Base-by-base conservation (phyloP, 1,140 invertebrate species). In the Drosophila truncata region DNA sequence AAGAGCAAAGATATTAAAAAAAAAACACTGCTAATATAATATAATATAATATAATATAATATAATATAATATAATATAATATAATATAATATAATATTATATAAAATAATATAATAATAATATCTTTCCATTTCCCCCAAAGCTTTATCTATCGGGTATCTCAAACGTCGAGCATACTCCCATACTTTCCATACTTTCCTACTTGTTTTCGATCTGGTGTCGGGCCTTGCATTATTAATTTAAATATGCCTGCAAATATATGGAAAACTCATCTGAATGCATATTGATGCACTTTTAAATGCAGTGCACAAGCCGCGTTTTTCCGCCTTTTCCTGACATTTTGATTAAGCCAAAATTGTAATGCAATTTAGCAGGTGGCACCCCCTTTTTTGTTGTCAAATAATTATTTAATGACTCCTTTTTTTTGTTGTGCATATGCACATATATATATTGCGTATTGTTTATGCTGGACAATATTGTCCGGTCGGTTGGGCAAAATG, bases 241-340 rank as follows among this genome's bases (percentile, higher is more conserved):
- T 82, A 88, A 85, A 88, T 82, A 60, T 72, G 35, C 65, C 70
- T 55, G 65, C 65, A 64, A 47, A 52, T 71, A 50, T 54, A 52
- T 64, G 58, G 50, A 70, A 42, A 78, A 70, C 35, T 29, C 50
- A 78, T 63, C 59, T 55, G 70, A 76, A 72, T 62, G 80, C 73
- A 67, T 87, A 87, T 87, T 79, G 79, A 86, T 83, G 80, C 63
- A 72, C 18, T 80, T 80, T 87, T 85, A 80, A 74, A 80, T 77
- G 72, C 57, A 54, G 54, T 49, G 27, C 63, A 55, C 47, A 66
- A 37, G 33, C 61, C 7, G n/a, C 42, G 14, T 3, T 25, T 10
- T 50, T 11, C 18, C 18, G 9, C 37, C 39, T 33, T 37, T 42
- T 63, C 35, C 44, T 71, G 73, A 78, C 85, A 78, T 90, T 55